These are phyloP conservation scores for Asobara japonica DNA, from an alignment of 1,140 invertebrate genomes.

Conservation along the genomic window DNA sequence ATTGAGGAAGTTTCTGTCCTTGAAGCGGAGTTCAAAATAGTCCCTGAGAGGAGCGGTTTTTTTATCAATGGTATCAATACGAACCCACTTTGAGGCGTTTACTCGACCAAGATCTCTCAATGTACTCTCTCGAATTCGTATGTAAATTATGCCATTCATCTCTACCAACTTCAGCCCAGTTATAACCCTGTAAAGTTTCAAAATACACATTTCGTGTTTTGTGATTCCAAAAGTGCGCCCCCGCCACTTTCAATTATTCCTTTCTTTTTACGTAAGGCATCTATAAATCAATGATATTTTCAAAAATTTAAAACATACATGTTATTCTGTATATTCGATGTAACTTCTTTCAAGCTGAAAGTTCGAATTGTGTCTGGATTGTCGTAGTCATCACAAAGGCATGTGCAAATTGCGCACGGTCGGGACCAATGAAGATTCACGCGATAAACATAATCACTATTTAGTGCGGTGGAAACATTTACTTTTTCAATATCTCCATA, in stretches of 20 bases:
- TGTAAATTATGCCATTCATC: not conserved
- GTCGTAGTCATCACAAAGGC: not conserved
- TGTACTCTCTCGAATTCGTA: not conserved
- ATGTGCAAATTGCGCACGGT: not conserved
- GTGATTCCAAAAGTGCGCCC: too few relatives aligned
- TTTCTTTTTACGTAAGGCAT: too few relatives aligned
- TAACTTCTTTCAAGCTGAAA: not conserved
- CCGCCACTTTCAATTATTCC: too few relatives aligned
- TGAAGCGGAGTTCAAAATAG: not conserved
- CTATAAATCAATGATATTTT: too few relatives aligned
- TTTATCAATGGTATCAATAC: not conserved
- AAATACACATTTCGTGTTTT: too few relatives aligned
- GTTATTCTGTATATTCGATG: not conserved
- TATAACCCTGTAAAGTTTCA: not conserved
- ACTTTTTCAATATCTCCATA: too few relatives aligned
- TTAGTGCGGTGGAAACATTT: too few relatives aligned
- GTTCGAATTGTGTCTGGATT: not conserved
- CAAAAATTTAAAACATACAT: not conserved
- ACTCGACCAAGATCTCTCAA: not conserved
- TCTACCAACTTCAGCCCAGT: not conserved
- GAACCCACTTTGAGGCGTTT: not conserved
- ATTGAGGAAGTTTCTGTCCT: not conserved
- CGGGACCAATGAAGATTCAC: too few relatives aligned
- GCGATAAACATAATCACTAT: too few relatives aligned
- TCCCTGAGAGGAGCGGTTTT: not conserved